Evolutionary conservation across 1,140 invertebrate species (phyloP), one percentile per base, ranked within the genome.

Genomic region (Zaprionus camerounensis): DNA sequence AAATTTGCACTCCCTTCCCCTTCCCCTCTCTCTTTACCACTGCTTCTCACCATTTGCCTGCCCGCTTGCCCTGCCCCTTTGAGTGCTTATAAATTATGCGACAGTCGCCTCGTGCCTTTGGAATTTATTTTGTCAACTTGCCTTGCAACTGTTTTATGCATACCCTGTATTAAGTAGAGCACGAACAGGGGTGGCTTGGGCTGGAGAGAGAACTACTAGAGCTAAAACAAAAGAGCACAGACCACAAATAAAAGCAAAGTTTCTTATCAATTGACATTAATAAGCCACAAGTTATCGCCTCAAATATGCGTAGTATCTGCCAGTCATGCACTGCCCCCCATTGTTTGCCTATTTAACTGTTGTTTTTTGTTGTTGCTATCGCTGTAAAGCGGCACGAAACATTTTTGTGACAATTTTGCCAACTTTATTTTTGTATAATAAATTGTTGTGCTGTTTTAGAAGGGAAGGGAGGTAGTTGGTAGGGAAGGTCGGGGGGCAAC

Each of bases 331-430:
- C 46, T 20, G 31, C 15, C 24, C n/a, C 6, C 26, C 9, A 20
- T 9, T 36, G 38, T 7, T 38, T 12, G 17, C 41, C 12, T 26
- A 15, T 28, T 41, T 57, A 64, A 12, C n/a, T 36, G 36, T 26
- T 44, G 64, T 41, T 73, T 59, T 17, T n/a, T n/a, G 38, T 69
- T 77, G 63, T 22, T 46, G 13, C 38, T 41, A 51, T 20, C 46
- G 46, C 31, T 80, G 59, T 51, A 76, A 80, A 80, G 59, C 49
- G 78, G 64, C 74, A 56, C 57, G 65, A 41, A 82, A 78, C 41
- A 81, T 81, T 86, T 85, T 72, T 87, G 82, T 86, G 68, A 79
- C 80, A 85, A 73, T 73, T 79, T 82, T 67, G 62, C 68, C 46
- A 72, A 72, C 62, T 72, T 59, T 72, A 71, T 75, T 63, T 70